These are phyloP conservation scores for Prunella himalayana DNA, from an alignment of 2,113 vertebrate genomes.

Conservation along the genomic window DNA sequence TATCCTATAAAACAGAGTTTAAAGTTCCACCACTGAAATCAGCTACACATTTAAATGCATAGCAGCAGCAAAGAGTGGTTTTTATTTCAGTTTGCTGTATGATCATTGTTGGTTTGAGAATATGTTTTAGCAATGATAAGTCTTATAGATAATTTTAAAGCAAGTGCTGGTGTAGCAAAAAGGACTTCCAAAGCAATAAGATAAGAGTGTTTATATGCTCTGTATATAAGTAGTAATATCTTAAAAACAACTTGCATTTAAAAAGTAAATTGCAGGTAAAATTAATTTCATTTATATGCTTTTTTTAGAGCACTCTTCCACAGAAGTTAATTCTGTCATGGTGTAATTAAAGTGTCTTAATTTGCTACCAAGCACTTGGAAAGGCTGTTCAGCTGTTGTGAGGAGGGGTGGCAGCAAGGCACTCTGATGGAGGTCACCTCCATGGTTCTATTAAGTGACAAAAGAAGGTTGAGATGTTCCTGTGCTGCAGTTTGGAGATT, in stretches of 20 bases:
- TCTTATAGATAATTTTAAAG: neutral
- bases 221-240: neutral
- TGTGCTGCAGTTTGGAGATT: neutral
- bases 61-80: neutral
- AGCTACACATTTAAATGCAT: constrained; percentile 1
- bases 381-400: neutral
- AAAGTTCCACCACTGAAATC: neutral
- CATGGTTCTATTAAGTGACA: neutral
- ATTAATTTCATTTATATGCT: neutral
- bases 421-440: neutral
- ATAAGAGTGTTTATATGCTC: neutral
- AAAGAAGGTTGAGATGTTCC: neutral
- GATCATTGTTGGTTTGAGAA: neutral
- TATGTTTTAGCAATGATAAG: neutral
- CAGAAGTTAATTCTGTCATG: neutral
- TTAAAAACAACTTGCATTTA: neutral
- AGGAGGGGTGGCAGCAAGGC: neutral
- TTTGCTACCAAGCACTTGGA: neutral
- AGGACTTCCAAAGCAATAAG: neutral
- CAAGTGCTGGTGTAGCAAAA: neutral
- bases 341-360: neutral
- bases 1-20: neutral
- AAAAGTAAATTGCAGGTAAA: neutral
- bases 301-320: neutral
- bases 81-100: neutral